A percentile compares a stretch with the other conserved stretches of the same genome.
Conservation (phyloP, 2,888 invertebrate genomes). For the Netelia fuscicornis region DNA sequence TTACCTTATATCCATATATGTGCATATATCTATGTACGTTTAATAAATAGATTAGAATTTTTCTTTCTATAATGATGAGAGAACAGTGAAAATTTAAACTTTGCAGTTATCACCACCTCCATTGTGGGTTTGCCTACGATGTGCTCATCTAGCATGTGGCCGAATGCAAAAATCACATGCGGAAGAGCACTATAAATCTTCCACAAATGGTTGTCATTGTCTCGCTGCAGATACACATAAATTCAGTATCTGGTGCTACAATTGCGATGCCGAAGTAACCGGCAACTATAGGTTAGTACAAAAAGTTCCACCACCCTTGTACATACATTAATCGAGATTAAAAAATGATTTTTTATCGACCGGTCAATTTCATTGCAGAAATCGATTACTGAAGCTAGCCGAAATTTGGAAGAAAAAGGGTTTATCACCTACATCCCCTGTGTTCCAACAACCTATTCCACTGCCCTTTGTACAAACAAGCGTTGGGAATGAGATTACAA, state of each 20-base stretch:
- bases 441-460: conserved; percentile 61
- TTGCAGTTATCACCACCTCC: conserved; percentile 72
- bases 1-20: background rate
- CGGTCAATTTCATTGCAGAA: conserved; percentile 22
- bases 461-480: conserved; percentile 46
- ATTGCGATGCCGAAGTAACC: conserved; percentile 90
- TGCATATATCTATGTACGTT: too few species aligned
- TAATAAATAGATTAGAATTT: background rate
- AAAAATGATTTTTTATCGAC: conserved; percentile 4
- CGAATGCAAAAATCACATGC: conserved; percentile 90
- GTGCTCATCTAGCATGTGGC: conserved; percentile 92
- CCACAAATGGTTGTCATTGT: conserved; percentile 91
- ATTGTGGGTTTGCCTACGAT: conserved; percentile 93
- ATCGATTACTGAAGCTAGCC: conserved; percentile 60
- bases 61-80: too few species aligned
- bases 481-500: conserved; percentile 35
- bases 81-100: background rate
- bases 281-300: conserved; percentile 83
- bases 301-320: background rate
- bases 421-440: conserved; percentile 41
- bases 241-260: conserved; percentile 93
- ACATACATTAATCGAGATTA: background rate
- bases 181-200: conserved; percentile 90
- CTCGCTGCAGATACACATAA: conserved; percentile 90
- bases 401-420: conserved; percentile 65